These are phyloP conservation scores for Eubasilissa splendida DNA, from an alignment of 2,888 invertebrate genomes.

Conservation along the genomic window DNA sequence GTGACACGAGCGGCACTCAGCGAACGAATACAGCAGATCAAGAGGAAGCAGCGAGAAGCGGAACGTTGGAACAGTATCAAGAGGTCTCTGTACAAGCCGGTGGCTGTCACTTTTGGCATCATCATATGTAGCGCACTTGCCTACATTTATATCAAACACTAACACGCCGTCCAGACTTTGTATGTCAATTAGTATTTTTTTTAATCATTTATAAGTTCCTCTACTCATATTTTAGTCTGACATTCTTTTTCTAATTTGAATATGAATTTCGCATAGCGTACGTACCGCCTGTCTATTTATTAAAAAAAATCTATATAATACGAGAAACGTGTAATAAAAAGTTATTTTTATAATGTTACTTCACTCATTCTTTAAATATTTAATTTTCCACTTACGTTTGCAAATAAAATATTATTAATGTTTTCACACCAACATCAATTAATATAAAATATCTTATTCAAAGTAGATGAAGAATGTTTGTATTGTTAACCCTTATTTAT, in stretches of 20 bases:
- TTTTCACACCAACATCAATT: no score
- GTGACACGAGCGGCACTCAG: conserved; percentile 32
- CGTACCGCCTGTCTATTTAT: no score
- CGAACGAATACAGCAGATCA: conserved; percentile 69
- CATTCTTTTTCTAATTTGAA: conserved; percentile 16
- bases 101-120: conserved; percentile 80
- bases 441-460: conserved; percentile 3
- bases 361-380: no score
- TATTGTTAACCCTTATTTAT: conserved; percentile 9
- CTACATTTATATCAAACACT: conserved; percentile 73
- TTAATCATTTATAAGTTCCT: conserved; percentile 24
- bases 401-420: not conserved
- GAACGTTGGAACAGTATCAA: conserved; percentile 82
- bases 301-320: no score
- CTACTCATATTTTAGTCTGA: not conserved
- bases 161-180: conserved; percentile 57
- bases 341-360: no score
- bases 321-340: no score
- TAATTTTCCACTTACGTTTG: no score
- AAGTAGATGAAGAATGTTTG: not conserved
- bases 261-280: not conserved
- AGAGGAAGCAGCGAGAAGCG: conserved; percentile 78
- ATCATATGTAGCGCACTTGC: conserved; percentile 78
- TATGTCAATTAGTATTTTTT: conserved; percentile 8
- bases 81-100: conserved; percentile 85